Percentiles rank a stretch among this genome's conserved stretches.
These are phyloP conservation scores for Phocoena phocoena DNA, from an alignment of 2,113 vertebrate species.

Conservation along the genomic window DNA sequence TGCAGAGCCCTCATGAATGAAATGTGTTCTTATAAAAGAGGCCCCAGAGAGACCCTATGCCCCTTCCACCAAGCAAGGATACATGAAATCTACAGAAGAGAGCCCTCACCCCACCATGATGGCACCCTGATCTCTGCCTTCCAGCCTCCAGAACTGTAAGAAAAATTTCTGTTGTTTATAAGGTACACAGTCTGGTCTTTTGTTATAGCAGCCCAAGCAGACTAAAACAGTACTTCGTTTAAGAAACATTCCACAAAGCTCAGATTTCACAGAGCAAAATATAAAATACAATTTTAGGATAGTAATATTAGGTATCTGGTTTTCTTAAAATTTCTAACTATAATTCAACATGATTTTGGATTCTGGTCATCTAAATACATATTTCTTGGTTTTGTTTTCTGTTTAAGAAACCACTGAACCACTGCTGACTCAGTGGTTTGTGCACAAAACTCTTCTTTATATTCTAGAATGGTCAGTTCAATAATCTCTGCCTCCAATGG, in stretches of 20 bases:
- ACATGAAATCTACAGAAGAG: not conserved
- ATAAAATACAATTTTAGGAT: not conserved
- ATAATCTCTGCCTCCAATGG: constrained; percentile 27
- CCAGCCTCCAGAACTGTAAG: too few species aligned
- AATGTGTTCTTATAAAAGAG: too few species aligned
- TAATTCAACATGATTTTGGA: constrained; percentile 30
- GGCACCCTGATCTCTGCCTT: too few species aligned
- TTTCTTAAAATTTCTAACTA: not conserved
- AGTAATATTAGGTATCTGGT: not conserved
- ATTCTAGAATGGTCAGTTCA: constrained; percentile 24
- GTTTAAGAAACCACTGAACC: not conserved
- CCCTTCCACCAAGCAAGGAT: not conserved
- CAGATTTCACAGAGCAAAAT: not conserved
- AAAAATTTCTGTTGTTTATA: too few species aligned
- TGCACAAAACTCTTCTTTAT: not conserved
- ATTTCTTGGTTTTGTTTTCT: not conserved
- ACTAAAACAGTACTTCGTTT: not conserved
- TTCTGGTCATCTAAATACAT: not conserved
- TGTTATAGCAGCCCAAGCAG: not conserved
- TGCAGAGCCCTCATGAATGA: too few species aligned
- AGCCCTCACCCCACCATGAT: not conserved
- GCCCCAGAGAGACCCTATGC: not conserved
- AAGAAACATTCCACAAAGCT: not conserved
- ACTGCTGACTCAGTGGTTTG: not conserved
- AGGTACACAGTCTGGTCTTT: too few species aligned